Evolutionary conservation across 2,113 vertebrate species (phyloP).

Genomic region (Nothoprocta perdicaria): DNA sequence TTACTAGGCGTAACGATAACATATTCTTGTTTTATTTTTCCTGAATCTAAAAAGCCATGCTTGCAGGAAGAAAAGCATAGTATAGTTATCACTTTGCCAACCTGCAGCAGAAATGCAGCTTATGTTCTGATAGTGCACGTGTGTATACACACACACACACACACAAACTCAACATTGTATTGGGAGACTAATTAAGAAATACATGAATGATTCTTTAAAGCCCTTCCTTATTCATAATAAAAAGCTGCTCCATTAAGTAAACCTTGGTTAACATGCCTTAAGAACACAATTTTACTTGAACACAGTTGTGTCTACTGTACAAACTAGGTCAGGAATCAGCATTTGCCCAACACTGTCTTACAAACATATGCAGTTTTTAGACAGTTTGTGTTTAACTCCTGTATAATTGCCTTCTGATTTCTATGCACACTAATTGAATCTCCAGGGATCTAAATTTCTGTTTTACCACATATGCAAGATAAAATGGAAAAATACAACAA

Average conservation of each 20-base stretch:
- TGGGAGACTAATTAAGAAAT: neutral
- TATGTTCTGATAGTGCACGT: neutral
- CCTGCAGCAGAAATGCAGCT: neutral
- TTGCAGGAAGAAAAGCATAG: neutral
- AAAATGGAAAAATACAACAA: slow-evolving; percentile 61
- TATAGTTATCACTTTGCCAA: neutral
- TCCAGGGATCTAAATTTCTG: slow-evolving; percentile 60
- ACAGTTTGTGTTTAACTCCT: slow-evolving; percentile 58
- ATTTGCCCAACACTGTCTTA: slow-evolving; percentile 24
- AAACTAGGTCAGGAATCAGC: slow-evolving; percentile 65
- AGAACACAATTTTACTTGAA: neutral
- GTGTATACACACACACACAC: too few relatives aligned
- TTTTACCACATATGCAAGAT: slow-evolving; percentile 58
- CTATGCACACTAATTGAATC: slow-evolving; percentile 74
- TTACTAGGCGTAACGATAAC: neutral
- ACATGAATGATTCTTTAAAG: neutral
- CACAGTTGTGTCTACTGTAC: neutral
- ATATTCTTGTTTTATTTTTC: neutral
- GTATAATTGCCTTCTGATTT: slow-evolving; percentile 69
- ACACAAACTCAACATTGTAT: neutral
- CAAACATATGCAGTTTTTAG: slow-evolving; percentile 61
- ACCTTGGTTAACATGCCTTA: neutral
- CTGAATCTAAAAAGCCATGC: neutral
- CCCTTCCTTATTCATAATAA: neutral
- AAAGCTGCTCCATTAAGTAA: slow-evolving; percentile 7